Evolutionary conservation across 2,797 vertebrate species (phyloP).

Genomic region (Phylloscopus collybita): DNA sequence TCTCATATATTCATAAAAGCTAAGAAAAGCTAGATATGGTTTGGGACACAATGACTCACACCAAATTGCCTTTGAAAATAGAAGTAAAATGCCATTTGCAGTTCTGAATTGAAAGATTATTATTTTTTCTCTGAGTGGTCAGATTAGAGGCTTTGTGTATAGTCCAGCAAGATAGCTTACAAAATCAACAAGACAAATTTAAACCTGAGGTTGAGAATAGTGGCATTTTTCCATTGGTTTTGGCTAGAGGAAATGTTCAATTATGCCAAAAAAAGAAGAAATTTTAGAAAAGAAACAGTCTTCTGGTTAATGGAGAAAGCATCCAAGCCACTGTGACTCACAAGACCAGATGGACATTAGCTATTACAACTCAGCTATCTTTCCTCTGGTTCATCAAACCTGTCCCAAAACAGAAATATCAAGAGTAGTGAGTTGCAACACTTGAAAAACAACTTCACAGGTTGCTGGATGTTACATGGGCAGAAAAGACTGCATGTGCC

Average conservation of each 20-base stretch:
- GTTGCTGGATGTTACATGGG: not conserved
- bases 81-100: conserved; percentile 55
- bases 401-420: not conserved
- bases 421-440: not conserved
- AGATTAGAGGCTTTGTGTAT: conserved; percentile 51
- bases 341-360: not conserved
- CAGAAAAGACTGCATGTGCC: not conserved
- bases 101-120: conserved; percentile 24
- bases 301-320: not conserved
- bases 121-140: conserved; percentile 3
- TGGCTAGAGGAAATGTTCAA: conserved; percentile 38
- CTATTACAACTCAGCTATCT: not conserved
- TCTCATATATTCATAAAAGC: conserved; percentile 38
- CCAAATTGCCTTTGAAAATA: conserved; percentile 48
- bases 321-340: not conserved
- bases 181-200: conserved; percentile 62
- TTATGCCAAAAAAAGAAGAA: not conserved
- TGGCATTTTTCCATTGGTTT: conserved; percentile 16
- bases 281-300: not conserved
- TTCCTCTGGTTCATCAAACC: not conserved
- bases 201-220: conserved; percentile 50
- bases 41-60: conserved; percentile 26
- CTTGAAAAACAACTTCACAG: not conserved
- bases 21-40: conserved; percentile 59
- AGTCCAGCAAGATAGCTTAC: conserved; percentile 35